Evolutionary conservation across 2,888 invertebrate species (phyloP).

Genomic region (Callosobruchus maculatus): DNA sequence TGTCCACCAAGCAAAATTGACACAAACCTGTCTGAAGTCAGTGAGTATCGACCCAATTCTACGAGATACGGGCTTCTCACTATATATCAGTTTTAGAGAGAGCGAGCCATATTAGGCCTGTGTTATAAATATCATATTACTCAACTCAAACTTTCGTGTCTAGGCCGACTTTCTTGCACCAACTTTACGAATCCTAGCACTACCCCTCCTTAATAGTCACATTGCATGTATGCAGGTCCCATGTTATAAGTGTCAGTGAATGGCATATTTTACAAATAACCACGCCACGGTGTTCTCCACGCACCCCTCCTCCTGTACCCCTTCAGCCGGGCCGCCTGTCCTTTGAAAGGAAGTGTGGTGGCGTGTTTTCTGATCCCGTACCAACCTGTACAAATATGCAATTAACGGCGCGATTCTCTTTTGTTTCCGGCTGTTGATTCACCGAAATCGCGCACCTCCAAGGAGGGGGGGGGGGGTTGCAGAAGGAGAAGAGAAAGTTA

Average conservation of each 20-base stretch:
- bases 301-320: conserved; percentile 5
- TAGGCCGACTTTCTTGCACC: neutral
- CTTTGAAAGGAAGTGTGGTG: conserved; percentile 20
- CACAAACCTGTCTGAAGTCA: too few species aligned
- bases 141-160: conserved; percentile 3
- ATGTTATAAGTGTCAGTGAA: conserved; percentile 40
- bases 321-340: conserved; percentile 12
- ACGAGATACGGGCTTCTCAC: too few species aligned
- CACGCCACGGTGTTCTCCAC: conserved; percentile 7
- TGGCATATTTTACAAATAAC: conserved; percentile 41
- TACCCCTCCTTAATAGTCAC: conserved; percentile 26
- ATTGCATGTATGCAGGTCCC: conserved; percentile 38
- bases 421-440: conserved; percentile 27
- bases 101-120: too few species aligned
- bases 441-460: conserved; percentile 14
- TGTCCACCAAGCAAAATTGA: too few species aligned
- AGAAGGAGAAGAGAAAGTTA: too few species aligned
- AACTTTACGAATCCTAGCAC: neutral
- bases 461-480: neutral
- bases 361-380: conserved; percentile 37
- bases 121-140: neutral
- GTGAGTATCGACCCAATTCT: too few species aligned
- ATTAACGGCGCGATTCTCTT: conserved; percentile 36
- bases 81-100: too few species aligned
- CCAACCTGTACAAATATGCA: conserved; percentile 39